Evolutionary conservation across 2,797 vertebrate species (phyloP).

Genomic region (Pachyuromys duprasi): DNA sequence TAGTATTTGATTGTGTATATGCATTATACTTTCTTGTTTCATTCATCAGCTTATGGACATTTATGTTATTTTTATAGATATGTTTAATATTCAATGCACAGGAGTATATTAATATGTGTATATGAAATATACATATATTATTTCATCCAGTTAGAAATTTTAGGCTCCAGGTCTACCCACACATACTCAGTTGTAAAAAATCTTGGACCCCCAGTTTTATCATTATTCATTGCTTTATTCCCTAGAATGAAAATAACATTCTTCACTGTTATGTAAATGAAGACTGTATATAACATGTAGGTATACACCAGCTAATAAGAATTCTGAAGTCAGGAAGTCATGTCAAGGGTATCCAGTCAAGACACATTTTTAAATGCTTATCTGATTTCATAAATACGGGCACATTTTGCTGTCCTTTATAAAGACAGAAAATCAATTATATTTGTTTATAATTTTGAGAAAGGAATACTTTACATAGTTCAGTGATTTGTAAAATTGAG

Average conservation of each 20-base stretch:
- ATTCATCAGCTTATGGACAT: background rate
- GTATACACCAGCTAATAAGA: background rate
- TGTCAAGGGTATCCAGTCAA: slow-evolving; percentile 38
- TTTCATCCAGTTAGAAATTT: background rate
- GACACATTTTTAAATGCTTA: slow-evolving; percentile 18
- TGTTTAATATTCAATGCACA: background rate
- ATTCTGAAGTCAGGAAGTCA: slow-evolving; percentile 17
- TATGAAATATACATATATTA: background rate
- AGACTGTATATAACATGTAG: background rate
- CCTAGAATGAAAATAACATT: slow-evolving; percentile 1
- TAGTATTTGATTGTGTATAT: background rate
- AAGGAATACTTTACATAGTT: background rate
- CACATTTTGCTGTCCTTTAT: slow-evolving; percentile 33
- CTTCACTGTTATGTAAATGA: background rate
- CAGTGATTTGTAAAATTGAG: slow-evolving; percentile 21
- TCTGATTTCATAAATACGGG: background rate
- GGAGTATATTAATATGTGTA: too few relatives aligned
- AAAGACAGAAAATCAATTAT: slow-evolving; percentile 21
- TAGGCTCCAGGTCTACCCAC: background rate
- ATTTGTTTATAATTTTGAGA: slow-evolving; percentile 31
- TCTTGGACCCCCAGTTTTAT: slow-evolving; percentile 13
- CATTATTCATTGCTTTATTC: background rate
- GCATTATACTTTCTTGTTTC: background rate
- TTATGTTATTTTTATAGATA: background rate
- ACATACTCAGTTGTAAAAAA: background rate